Base-by-base conservation (phyloP, 2,113 vertebrate species). In the Festucalex cinctus region DNA sequence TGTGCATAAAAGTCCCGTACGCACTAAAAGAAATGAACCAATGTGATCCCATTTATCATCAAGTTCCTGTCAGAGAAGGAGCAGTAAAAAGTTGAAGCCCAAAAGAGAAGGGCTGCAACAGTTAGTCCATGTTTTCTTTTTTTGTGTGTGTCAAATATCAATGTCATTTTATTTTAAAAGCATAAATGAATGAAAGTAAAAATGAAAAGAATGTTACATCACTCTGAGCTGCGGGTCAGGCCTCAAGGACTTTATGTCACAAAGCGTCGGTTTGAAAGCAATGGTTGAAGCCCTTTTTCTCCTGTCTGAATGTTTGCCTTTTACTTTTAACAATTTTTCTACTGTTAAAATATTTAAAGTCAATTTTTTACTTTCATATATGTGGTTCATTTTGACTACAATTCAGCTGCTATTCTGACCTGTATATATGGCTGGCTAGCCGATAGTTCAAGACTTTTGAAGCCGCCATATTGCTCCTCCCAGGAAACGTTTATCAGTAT, bases 201-300 rank as follows among this genome's bases (percentile, higher is more conserved):
- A 54, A 54, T 54, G 51, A 54, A 54, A 19, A 78, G 5, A n/a
- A 63, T 74, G 69, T 78, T 84, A 32, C 72, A 68, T 75, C 70
- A 66, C 49, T 74, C 66, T 76, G 76, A 81, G 80, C 60, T 81
- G 70, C 71, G 67, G 73, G 59, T 71, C 74, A 57, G 26, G 28
- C 69, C 72, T 87, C 75, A 83, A 89, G 81, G 86, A 77, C 83
- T 78, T 16, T 6, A 56, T 69, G 41, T 66, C 48, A 75, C 66
- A 75, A 76, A 74, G 51, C 64, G 28, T 0, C 32, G 16, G 13
- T 87, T 85, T 71, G 41, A 57, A 17, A 4, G 24, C 74, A 59
- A 66, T 76, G 54, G 59, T 37, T 78, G 78, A 69, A 71, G 66
- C 8, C 19, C 19, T 48, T 46, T 19, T 22, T 22, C 36, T 36